Conservation (phyloP, 2,797 vertebrate species). For the Rhinatrema bivittatum region DNA sequence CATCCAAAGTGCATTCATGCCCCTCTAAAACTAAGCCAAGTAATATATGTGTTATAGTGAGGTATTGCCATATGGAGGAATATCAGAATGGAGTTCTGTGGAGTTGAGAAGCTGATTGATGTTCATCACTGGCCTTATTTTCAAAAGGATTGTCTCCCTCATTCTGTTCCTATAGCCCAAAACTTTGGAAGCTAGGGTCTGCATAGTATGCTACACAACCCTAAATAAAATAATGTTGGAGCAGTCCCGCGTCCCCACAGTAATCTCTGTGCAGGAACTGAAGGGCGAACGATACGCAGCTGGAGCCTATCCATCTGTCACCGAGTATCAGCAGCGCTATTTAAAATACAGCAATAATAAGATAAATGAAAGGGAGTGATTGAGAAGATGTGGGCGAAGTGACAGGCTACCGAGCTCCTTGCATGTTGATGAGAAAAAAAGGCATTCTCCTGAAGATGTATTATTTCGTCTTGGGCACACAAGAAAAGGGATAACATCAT, state of each 20-base stretch:
- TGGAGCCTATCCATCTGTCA: constrained; percentile 37
- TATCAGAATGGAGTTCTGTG: no score
- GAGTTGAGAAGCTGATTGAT: no score
- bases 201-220: no score
- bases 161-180: no score
- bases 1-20: no score
- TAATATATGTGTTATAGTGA: no score
- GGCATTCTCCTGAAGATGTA: constrained; percentile 33
- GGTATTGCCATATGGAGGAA: no score
- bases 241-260: background rate
- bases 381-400: constrained; percentile 52
- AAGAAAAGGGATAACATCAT: constrained; percentile 35
- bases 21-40: no score
- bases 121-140: no score
- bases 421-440: constrained; percentile 55
- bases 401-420: constrained; percentile 51
- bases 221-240: background rate
- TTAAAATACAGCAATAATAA: constrained; percentile 45
- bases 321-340: constrained; percentile 33
- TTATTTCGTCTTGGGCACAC: constrained; percentile 37
- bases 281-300: constrained; percentile 21
- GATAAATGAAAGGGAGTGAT: constrained; percentile 54
- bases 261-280: constrained; percentile 7
- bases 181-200: no score
- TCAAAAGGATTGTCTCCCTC: no score